Percentiles rank a stretch among this genome's conserved stretches.
These are phyloP conservation scores for Toxotes chatareus DNA, from an alignment of 2,113 vertebrate genomes.

Conservation along the genomic window DNA sequence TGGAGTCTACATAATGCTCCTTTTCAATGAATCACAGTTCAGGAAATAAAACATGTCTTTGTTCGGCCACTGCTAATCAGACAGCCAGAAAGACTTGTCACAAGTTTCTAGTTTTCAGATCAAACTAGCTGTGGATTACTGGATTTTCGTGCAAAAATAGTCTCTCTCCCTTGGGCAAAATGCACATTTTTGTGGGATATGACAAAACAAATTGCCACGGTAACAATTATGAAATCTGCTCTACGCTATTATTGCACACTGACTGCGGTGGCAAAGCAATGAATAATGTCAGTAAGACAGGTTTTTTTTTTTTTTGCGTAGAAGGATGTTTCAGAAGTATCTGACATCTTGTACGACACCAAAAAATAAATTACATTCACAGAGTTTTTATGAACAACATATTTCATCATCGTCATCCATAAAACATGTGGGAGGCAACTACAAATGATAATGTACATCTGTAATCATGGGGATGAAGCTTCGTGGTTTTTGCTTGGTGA, in stretches of 20 bases:
- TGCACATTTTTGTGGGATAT: constrained; percentile 58
- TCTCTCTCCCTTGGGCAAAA: constrained; percentile 18
- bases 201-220: constrained; percentile 56
- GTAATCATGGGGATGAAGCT: constrained; percentile 29
- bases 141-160: constrained; percentile 44
- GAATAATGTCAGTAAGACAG: constrained; percentile 35
- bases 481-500: constrained; percentile 25
- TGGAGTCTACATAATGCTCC: constrained; percentile 41
- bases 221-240: constrained; percentile 64
- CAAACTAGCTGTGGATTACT: constrained; percentile 47
- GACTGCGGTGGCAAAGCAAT: constrained; percentile 33
- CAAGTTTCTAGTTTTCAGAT: constrained; percentile 64
- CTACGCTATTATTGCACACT: constrained; percentile 27
- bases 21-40: constrained; percentile 58
- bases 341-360: constrained; percentile 10
- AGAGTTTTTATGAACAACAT: neutral
- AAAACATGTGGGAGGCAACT: constrained; percentile 3
- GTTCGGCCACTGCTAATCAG: constrained; percentile 48
- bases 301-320: neutral
- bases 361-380: neutral
- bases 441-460: constrained; percentile 8
- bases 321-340: constrained; percentile 18
- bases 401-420: constrained; percentile 3
- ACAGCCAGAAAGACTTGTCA: constrained; percentile 26
- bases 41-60: constrained; percentile 58